phyloP scores from a whole-genome alignment of 1,140 invertebrate species.

The Coenobita brevimanus region DNA sequence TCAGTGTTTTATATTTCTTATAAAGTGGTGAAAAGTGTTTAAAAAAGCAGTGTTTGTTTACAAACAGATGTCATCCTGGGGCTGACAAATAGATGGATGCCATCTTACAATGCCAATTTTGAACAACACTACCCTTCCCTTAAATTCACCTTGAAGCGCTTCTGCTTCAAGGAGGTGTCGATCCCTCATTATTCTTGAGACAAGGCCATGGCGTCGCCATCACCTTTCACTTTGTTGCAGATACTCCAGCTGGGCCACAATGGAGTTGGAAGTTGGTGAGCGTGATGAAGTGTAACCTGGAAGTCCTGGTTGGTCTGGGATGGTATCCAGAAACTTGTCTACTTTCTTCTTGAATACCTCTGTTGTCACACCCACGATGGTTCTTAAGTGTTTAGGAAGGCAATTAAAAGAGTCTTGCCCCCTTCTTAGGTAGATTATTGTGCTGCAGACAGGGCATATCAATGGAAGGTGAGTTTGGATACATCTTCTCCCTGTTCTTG shows the following conservation, averaged over 20 bases:
- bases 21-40: no score
- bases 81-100: no score
- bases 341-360: background rate
- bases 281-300: background rate
- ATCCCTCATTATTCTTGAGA: background rate
- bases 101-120: no score
- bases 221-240: conserved; percentile 9
- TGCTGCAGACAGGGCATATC: no score
- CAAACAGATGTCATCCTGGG: no score
- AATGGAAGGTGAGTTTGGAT: no score
- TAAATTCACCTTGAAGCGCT: background rate
- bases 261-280: background rate
- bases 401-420: conserved; percentile 18
- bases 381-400: background rate
- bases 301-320: conserved; percentile 12
- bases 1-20: no score
- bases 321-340: background rate
- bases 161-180: background rate
- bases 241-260: background rate
- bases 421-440: background rate
- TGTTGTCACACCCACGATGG: background rate
- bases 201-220: conserved; percentile 7
- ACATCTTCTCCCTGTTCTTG: no score
- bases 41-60: no score
- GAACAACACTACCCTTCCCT: no score